Conservation (phyloP, 2,113 vertebrate species). For the Sinosuthora webbiana region DNA sequence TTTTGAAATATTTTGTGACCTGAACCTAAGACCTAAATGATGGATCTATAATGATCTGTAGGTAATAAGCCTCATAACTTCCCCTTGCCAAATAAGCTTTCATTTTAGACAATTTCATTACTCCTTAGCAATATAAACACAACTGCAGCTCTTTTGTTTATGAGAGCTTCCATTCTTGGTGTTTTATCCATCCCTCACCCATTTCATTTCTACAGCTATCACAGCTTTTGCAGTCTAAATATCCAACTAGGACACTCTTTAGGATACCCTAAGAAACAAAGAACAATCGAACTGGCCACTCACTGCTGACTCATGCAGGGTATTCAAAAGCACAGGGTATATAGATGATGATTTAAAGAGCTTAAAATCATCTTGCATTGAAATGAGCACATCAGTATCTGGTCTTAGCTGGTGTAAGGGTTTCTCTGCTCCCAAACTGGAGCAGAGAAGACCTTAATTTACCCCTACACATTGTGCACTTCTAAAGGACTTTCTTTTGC, state of each 20-base stretch:
- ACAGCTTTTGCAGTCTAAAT: not conserved
- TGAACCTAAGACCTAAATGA: not conserved
- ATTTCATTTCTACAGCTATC: not conserved
- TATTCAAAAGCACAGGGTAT: not conserved
- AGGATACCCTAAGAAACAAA: not conserved
- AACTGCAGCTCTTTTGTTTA: not conserved
- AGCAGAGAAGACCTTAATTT: not conserved
- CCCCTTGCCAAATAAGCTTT: conserved; percentile 15
- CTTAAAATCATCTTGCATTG: not conserved
- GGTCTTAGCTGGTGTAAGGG: rapidly evolving
- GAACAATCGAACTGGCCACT: not conserved
- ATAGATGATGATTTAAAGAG: not conserved
- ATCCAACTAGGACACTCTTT: not conserved
- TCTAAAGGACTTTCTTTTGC: not conserved
- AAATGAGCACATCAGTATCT: not conserved
- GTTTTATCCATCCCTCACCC: not conserved
- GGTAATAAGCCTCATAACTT: conserved; percentile 27
- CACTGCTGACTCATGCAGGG: not conserved
- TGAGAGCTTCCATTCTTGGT: not conserved
- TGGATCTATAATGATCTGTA: conserved; percentile 8
- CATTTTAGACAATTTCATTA: conserved; percentile 18
- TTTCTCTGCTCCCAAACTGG: not conserved
- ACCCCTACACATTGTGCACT: not conserved
- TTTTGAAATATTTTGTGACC: not conserved
- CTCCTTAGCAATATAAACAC: not conserved